phyloP scores from a whole-genome alignment of 2,113 vertebrate genomes.

The Chlorocebus sabaeus region DNA sequence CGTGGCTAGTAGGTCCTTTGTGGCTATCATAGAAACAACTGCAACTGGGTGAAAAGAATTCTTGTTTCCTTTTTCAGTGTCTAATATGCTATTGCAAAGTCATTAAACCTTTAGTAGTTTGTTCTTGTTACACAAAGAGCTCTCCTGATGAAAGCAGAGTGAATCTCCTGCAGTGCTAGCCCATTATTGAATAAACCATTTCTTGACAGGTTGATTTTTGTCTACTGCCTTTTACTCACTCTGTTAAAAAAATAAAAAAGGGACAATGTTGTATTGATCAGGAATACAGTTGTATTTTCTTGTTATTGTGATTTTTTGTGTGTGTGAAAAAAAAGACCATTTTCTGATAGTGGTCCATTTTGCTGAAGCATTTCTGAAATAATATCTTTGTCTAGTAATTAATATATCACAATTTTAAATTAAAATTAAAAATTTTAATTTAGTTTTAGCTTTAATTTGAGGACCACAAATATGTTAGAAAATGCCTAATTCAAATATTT shows the following conservation, averaged over 20 bases:
- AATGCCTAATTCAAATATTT: background rate
- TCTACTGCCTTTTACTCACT: conserved; percentile 37
- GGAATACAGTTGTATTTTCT: conserved; percentile 8
- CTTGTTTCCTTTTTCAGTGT: background rate
- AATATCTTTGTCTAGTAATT: background rate
- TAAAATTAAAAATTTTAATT: background rate
- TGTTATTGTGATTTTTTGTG: background rate
- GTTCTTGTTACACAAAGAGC: conserved; percentile 40
- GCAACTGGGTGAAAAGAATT: conserved; percentile 41
- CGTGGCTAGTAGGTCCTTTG: background rate
- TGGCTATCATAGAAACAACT: background rate
- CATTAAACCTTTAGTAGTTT: conserved; percentile 63
- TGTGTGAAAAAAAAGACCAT: no score
- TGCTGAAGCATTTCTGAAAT: background rate
- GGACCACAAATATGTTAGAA: background rate
- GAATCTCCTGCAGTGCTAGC: conserved; percentile 39
- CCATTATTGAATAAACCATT: conserved; percentile 60
- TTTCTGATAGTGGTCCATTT: no score
- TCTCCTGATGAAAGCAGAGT: conserved; percentile 30
- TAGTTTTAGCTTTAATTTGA: conserved; percentile 49
- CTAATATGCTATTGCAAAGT: conserved; percentile 19
- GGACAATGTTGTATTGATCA: background rate
- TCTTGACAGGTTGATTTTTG: conserved; percentile 61
- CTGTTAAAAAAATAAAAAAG: background rate
- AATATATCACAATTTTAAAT: background rate